Conservation (phyloP, 2,113 vertebrate species). For the Oophaga pumilio region DNA sequence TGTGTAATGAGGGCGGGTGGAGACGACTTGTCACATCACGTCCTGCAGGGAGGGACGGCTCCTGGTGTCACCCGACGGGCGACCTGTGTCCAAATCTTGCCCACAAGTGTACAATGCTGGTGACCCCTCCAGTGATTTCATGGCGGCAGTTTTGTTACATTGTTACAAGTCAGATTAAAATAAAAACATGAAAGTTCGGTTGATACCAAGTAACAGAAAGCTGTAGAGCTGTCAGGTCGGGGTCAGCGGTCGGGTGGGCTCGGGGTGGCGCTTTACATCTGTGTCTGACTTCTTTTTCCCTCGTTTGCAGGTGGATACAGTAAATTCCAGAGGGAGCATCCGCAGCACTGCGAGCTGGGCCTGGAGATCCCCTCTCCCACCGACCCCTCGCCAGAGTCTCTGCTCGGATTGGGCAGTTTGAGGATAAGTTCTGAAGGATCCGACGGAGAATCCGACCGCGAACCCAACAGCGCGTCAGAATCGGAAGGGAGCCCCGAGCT, state of each 20-base stretch:
- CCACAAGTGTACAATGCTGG: too few species aligned
- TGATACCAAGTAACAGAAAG: too few species aligned
- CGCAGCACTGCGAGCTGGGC: conserved; percentile 94
- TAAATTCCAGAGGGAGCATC: conserved; percentile 95
- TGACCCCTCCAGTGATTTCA: too few species aligned
- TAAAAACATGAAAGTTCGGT: too few species aligned
- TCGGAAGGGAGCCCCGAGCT: conserved; percentile 92
- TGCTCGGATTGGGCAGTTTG: conserved; percentile 90
- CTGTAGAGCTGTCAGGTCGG: too few species aligned
- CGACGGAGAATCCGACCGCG: conserved; percentile 92
- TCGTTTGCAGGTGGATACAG: conserved; percentile 88
- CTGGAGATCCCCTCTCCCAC: conserved; percentile 90
- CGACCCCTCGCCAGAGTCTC: conserved; percentile 87
- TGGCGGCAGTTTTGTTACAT: background rate
- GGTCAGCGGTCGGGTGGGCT: too few species aligned
- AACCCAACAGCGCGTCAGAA: conserved; percentile 94
- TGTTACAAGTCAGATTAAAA: background rate
- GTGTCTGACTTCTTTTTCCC: conserved; percentile 5
- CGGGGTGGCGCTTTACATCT: background rate
- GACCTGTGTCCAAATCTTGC: background rate
- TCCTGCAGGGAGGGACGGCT: background rate
- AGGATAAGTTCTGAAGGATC: conserved; percentile 96
- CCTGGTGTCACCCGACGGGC: background rate
- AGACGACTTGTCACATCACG: background rate
- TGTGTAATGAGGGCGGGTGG: conserved; percentile 29